Percentiles rank a stretch among this genome's conserved stretches.
Conservation (phyloP, 64 coral and sea anemone species). For the Pachyseris speciosa region DNA sequence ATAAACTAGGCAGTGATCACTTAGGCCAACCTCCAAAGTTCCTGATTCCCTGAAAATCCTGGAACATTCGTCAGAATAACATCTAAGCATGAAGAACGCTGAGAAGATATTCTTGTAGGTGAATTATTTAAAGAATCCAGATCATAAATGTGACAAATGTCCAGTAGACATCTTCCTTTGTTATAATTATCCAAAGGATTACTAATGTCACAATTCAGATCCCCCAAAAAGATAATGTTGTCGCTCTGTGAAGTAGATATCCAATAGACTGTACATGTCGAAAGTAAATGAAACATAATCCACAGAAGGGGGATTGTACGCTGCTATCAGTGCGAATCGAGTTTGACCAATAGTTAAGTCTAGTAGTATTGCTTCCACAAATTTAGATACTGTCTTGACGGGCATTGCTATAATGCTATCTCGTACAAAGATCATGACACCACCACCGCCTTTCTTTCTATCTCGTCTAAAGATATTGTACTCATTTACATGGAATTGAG, state of each 20-base stretch:
- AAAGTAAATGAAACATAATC: constrained; percentile 20
- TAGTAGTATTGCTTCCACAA: constrained; percentile 37
- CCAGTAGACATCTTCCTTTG: constrained; percentile 18
- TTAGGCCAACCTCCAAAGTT: constrained; percentile 3
- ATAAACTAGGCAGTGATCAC: constrained; percentile 48
- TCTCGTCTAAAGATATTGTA: constrained; percentile 55
- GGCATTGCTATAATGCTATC: constrained; percentile 19
- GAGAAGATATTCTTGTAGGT: constrained; percentile 22
- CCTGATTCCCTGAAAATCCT: constrained; percentile 8
- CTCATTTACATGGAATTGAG: constrained; percentile 26
- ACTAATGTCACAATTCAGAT: constrained; percentile 42
- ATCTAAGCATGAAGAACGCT: constrained; percentile 23
- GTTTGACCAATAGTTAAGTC: constrained; percentile 20
- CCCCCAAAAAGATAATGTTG: constrained; percentile 45
- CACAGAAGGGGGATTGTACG: constrained; percentile 52
- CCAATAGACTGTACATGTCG: not conserved
- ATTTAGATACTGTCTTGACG: not conserved
- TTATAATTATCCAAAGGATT: constrained; percentile 30
- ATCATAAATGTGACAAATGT: constrained; percentile 53
- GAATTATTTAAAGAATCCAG: constrained; percentile 30
- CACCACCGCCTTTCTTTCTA: constrained; percentile 62
- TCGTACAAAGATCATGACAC: constrained; percentile 30
- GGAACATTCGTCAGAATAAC: constrained; percentile 52
- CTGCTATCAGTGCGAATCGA: constrained; percentile 24
- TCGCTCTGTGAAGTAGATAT: constrained; percentile 26